phyloP scores from a whole-genome alignment of 2,888 invertebrate genomes.

The Bedellia somnulentella region DNA sequence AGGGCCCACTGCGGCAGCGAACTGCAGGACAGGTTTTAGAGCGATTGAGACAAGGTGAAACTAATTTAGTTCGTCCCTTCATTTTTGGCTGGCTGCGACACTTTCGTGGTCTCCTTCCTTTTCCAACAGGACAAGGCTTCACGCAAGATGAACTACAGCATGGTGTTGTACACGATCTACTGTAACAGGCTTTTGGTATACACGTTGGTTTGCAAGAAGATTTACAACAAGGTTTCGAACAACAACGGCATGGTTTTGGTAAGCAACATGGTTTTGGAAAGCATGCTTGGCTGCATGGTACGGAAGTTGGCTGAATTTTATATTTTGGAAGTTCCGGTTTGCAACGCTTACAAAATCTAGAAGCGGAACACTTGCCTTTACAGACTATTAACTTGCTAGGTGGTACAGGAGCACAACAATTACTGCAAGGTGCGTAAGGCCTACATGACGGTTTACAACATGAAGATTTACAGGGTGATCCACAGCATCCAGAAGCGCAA shows the following conservation, averaged over 20 bases:
- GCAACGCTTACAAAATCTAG: no score
- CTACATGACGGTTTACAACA: conserved; percentile 10
- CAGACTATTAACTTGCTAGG: not conserved
- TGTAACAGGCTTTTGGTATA: not conserved
- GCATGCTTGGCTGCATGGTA: not conserved
- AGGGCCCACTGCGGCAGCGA: conserved; percentile 13
- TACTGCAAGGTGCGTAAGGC: no score
- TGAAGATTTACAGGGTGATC: conserved; percentile 13
- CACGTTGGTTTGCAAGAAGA: not conserved
- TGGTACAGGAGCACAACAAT: not conserved
- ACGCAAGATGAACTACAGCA: conserved; percentile 32
- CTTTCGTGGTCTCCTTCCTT: conserved; percentile 19
- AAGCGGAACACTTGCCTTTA: not conserved
- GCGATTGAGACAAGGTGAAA: conserved; percentile 40
- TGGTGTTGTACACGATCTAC: conserved; percentile 8
- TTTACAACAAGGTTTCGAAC: not conserved
- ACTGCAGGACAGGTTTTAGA: conserved; percentile 19
- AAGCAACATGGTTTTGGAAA: not conserved
- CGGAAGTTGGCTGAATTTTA: not conserved
- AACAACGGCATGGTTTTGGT: not conserved
- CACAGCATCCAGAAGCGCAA: conserved; percentile 19
- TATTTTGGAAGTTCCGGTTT: not conserved
- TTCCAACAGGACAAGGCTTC: conserved; percentile 30
- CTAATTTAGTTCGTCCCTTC: no score
- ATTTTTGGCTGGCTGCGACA: conserved; percentile 26